phyloP scores from a whole-genome alignment of 2,797 vertebrate genomes.

The Steatocranus sp. region DNA sequence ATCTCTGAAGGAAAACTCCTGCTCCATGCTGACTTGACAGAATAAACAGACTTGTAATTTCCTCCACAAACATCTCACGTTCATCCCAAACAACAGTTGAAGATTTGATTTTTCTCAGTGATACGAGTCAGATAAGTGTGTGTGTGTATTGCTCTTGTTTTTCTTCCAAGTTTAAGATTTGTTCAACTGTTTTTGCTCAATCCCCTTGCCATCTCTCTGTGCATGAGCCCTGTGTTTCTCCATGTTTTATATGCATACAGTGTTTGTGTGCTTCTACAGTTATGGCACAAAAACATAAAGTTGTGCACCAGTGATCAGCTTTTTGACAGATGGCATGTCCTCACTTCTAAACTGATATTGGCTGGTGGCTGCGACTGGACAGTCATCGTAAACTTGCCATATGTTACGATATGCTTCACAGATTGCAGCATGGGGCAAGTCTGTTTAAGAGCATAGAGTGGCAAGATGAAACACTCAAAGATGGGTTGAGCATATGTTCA shows the following conservation, averaged over 20 bases:
- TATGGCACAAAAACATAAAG: slow-evolving; percentile 27
- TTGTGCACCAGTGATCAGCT: slow-evolving; percentile 29
- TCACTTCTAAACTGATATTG: slow-evolving; percentile 66
- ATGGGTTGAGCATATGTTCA: slow-evolving; percentile 54
- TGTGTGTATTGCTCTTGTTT: neutral
- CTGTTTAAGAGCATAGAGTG: slow-evolving; percentile 50
- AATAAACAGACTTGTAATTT: slow-evolving; percentile 15
- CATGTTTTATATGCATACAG: neutral
- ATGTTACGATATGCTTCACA: slow-evolving; percentile 67
- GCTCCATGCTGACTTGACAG: slow-evolving; percentile 2
- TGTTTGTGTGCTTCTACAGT: slow-evolving; percentile 1
- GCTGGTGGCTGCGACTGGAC: slow-evolving; percentile 59
- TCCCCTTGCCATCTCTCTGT: neutral
- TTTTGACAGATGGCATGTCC: slow-evolving; percentile 66
- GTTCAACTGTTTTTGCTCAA: neutral
- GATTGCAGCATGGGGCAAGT: slow-evolving; percentile 51
- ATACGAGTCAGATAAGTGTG: neutral
- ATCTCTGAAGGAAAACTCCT: neutral
- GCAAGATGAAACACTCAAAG: slow-evolving; percentile 44
- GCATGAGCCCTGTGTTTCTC: neutral
- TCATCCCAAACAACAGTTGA: slow-evolving; percentile 8
- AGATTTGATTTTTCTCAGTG: slow-evolving; percentile 5
- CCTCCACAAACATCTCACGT: slow-evolving; percentile 26
- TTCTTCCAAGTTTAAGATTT: neutral
- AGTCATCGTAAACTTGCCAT: slow-evolving; percentile 64